Evolutionary conservation across 2,797 vertebrate genomes (phyloP).

Genomic region (Lophura swinhoii): DNA sequence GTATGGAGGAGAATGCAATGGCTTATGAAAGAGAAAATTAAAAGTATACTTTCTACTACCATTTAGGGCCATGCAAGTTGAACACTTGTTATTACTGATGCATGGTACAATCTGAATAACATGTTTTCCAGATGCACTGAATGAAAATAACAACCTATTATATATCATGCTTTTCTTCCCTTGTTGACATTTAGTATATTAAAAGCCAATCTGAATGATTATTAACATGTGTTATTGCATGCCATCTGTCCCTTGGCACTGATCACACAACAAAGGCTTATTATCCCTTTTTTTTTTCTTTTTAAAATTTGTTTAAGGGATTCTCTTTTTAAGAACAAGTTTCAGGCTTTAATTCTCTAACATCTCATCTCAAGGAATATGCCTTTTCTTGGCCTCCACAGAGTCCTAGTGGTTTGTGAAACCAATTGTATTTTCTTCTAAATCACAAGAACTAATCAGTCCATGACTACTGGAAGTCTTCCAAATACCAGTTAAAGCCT

Average conservation of each 20-base stretch:
- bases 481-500: constrained; percentile 55
- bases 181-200: background rate
- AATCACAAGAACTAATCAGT: constrained; percentile 7
- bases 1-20: background rate
- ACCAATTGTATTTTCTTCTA: constrained; percentile 34
- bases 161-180: background rate
- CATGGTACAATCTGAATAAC: background rate
- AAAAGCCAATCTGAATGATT: background rate
- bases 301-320: background rate
- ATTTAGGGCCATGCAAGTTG: rapidly evolving
- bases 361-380: background rate
- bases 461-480: constrained; percentile 24
- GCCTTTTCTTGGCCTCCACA: background rate
- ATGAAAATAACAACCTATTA: background rate
- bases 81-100: rapidly evolving
- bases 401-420: constrained; percentile 19
- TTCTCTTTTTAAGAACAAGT: background rate
- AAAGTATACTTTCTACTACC: background rate
- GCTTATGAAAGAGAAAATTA: background rate
- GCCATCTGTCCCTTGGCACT: background rate
- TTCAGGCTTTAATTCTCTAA: background rate
- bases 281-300: background rate
- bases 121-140: background rate
- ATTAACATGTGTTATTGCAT: background rate
- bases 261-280: background rate